phyloP scores from a whole-genome alignment of 2,113 vertebrate genomes.

The Ochotona princeps region DNA sequence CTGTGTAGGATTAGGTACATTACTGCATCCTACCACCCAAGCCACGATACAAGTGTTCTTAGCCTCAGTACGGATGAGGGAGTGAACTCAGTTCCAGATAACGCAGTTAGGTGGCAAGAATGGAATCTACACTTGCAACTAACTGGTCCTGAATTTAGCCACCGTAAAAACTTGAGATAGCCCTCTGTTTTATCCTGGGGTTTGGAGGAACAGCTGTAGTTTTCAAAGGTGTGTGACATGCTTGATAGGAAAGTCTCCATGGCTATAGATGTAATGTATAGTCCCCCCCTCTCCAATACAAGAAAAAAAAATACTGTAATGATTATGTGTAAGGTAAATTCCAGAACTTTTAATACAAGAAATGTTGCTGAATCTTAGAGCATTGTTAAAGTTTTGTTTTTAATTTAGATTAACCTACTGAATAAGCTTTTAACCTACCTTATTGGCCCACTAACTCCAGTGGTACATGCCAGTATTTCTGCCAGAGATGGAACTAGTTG shows the following conservation, averaged over 20 bases:
- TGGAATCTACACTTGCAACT: neutral
- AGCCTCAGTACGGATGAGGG: neutral
- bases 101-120: neutral
- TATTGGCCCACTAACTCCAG: neutral
- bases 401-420: constrained; percentile 22
- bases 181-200: neutral
- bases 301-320: neutral
- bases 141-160: neutral
- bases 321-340: neutral
- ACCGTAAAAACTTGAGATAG: neutral
- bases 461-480: neutral
- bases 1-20: neutral
- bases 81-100: neutral
- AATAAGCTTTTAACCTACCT: neutral
- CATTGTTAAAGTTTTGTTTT: neutral
- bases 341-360: neutral
- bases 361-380: neutral
- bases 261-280: neutral
- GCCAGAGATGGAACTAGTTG: neutral
- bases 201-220: neutral
- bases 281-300: neutral
- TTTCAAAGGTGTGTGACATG: neutral
- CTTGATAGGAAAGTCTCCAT: neutral
- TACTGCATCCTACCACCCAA: neutral
- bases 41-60: neutral